These are phyloP conservation scores for Peromyscus attwateri DNA, from an alignment of 2,797 vertebrate genomes.

Conservation along the genomic window DNA sequence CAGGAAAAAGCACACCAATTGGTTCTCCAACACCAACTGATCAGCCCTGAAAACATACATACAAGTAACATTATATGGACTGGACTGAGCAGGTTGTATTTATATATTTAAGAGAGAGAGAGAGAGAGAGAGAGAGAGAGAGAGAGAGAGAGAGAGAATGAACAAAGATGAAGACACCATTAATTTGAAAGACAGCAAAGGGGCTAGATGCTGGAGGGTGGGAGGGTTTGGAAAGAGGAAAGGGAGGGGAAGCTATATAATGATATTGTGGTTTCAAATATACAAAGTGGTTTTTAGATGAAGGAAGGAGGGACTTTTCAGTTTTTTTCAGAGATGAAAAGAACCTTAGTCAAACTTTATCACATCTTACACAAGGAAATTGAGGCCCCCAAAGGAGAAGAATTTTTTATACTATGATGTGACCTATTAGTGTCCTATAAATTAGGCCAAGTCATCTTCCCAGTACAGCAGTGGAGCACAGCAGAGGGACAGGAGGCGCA, in stretches of 20 bases:
- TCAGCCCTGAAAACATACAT: not conserved
- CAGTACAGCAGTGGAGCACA: not conserved
- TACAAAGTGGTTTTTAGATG: not conserved
- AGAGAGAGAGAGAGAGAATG: not conserved
- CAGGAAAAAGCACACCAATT: not conserved
- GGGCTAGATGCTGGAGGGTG: not conserved
- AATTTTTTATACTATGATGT: not conserved
- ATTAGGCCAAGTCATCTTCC: not conserved
- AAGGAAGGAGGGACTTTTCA: not conserved
- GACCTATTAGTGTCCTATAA: not conserved
- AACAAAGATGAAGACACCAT: not conserved
- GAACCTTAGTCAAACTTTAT: not conserved
- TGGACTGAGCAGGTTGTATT: not conserved
- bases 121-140: too few species aligned
- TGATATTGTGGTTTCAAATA: not conserved
- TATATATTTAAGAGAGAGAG: not conserved
- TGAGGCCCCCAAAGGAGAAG: slow-evolving; percentile 39
- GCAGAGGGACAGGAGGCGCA: not conserved
- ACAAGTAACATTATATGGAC: not conserved
- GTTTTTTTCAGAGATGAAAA: slow-evolving; percentile 21
- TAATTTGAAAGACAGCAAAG: not conserved
- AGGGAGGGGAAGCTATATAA: not conserved
- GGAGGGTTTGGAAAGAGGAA: not conserved
- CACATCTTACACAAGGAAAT: slow-evolving; percentile 40
- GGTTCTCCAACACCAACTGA: not conserved